A percentile compares a stretch with the other conserved stretches of the same genome.
phyloP scores from a whole-genome alignment of 2,797 vertebrate genomes.

The Orestias chungarensis region DNA sequence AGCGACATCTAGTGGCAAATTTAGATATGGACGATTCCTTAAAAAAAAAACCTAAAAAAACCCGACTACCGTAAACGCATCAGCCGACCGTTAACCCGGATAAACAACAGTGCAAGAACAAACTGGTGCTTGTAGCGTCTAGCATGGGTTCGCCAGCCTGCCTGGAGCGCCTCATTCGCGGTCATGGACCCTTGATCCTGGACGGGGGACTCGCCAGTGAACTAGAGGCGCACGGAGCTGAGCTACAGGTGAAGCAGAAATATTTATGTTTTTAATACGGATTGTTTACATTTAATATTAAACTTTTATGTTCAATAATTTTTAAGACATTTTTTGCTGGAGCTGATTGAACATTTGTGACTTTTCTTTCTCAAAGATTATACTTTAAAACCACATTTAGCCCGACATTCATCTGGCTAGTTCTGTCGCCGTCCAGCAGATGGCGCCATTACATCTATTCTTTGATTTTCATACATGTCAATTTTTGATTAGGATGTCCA shows the following conservation, averaged over 20 bases:
- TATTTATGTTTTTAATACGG: too few species aligned
- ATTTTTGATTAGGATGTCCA: not conserved
- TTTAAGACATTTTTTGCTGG: not conserved
- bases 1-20: constrained; percentile 38
- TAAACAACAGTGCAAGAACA: constrained; percentile 35
- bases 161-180: constrained; percentile 28
- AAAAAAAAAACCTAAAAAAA: fast-evolving
- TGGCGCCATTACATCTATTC: not conserved
- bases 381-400: too few species aligned
- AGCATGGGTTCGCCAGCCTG: constrained; percentile 44
- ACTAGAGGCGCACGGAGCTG: constrained; percentile 77
- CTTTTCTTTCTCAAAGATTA: too few species aligned
- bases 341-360: not conserved
- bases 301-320: not conserved
- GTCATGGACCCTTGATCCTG: constrained; percentile 68
- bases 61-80: constrained; percentile 27
- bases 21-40: fast-evolving
- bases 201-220: constrained; percentile 85
- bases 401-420: not conserved
- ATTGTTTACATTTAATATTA: too few species aligned
- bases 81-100: constrained; percentile 46
- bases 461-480: not conserved
- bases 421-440: too few species aligned
- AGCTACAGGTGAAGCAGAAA: constrained; percentile 72
- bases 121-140: not conserved